Evolutionary conservation across 2,113 vertebrate genomes (phyloP), one percentile per base, ranked within the genome.

Genomic region (Aplodontia rufa): DNA sequence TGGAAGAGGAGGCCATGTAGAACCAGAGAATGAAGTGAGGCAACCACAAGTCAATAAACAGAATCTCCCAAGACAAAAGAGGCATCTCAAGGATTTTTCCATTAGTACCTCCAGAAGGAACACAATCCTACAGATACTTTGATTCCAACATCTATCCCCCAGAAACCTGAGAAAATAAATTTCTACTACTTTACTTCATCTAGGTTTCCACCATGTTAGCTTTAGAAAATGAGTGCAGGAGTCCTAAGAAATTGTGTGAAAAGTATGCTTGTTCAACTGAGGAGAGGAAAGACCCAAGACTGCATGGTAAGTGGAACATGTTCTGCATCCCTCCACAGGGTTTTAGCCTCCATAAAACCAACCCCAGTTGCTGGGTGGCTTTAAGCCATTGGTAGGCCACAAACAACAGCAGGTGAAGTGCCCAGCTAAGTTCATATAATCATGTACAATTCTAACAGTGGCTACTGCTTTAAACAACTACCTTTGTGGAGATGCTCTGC

Each of bases 301-400:
- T 58, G 2, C 4, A 14, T 79, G 35, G 35, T 55, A 37, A 58
- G 20, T 3, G 12, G 37, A 40, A 28, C 32, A 16, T 51, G n/a
- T 24, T 24, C 17, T 58, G 6, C 6, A 28, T 17, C 10, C 26
- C 16, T 28, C 35, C 0, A 19, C 30, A 30, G 35, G 1, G 3
- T 5, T 58, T 40, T 76, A 66, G 35, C 13, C 8, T 35, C 24
- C 2, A 13, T 26, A 37, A 47, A 8, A 28, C 47, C 10, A 22
- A 11, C 10, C 22, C 12, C 1, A 0, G 30, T 83, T 13, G 5
- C 28, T 62, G 49, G 1, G 14, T 62, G 40, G 30, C 32, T 45
- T 28, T 8, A 51, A 51, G 3, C 17, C 47, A 40, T 26, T 4
- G 8, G 75, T 37, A 75, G 9, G 47, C 14, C 26, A 12, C 9